These are phyloP conservation scores for Leucoraja erinaceus DNA, from an alignment of 2,113 vertebrate species.

Conservation along the genomic window DNA sequence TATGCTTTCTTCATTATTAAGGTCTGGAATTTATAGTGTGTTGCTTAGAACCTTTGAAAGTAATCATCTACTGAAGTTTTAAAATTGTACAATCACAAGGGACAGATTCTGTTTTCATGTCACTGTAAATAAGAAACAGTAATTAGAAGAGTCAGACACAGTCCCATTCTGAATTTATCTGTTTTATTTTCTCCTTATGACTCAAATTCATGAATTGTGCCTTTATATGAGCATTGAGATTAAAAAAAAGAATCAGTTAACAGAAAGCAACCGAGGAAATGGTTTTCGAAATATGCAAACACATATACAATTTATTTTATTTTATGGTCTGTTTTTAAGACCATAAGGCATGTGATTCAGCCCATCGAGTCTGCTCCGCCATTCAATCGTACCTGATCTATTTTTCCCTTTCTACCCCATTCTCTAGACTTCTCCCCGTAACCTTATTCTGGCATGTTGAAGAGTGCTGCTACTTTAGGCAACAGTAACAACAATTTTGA, in stretches of 20 bases:
- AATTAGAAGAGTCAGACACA: background rate
- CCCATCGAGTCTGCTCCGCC: too few species aligned
- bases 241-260: background rate
- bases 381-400: too few species aligned
- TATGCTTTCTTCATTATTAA: background rate
- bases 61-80: background rate
- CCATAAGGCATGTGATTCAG: too few species aligned
- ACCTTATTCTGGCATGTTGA: background rate
- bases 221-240: conserved; percentile 26
- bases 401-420: too few species aligned
- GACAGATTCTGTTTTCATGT: background rate
- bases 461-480: background rate
- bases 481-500: background rate
- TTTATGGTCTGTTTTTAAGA: background rate
- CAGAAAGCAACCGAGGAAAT: background rate
- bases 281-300: background rate
- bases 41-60: background rate
- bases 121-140: background rate
- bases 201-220: background rate
- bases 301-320: background rate
- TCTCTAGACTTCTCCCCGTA: too few species aligned
- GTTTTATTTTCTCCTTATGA: conserved; percentile 18
- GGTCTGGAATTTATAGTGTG: background rate
- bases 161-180: background rate
- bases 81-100: background rate